Conservation (phyloP, 2,888 invertebrate species). For the Drosophila neotestacea region DNA sequence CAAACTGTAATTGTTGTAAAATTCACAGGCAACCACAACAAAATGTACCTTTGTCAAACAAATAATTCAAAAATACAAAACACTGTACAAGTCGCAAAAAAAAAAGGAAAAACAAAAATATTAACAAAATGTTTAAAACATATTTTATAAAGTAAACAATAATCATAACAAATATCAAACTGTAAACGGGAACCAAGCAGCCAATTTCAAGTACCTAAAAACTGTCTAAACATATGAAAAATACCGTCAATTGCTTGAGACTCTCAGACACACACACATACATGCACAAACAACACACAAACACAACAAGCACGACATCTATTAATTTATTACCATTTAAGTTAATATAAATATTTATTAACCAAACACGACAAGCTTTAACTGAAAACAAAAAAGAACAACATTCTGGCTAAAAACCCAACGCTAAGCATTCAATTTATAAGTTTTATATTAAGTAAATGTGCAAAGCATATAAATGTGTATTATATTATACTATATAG, state of each 20-base stretch:
- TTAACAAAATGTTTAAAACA: conserved; percentile 47
- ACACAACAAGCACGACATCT: conserved; percentile 31
- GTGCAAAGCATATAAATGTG: conserved; percentile 67
- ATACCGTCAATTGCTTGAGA: conserved; percentile 58
- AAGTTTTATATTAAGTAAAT: conserved; percentile 69
- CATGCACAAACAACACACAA: conserved; percentile 6
- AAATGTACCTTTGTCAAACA: conserved; percentile 51
- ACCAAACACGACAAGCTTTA: conserved; percentile 70
- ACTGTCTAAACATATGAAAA: conserved; percentile 55
- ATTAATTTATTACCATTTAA: conserved; percentile 55
- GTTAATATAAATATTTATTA: conserved; percentile 56
- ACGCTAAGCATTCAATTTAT: conserved; percentile 71
- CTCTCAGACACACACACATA: conserved; percentile 25
- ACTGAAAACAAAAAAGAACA: conserved; percentile 39
- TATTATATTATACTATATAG: conserved; percentile 37
- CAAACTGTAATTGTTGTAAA: conserved; percentile 29
- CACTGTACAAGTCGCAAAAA: conserved; percentile 12
- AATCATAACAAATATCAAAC: conserved; percentile 53
- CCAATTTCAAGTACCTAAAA: conserved; percentile 76
- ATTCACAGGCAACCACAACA: conserved; percentile 31
- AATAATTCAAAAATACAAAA: conserved; percentile 29
- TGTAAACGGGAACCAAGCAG: conserved; percentile 74
- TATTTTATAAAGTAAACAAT: conserved; percentile 39
- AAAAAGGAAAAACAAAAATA: conserved; percentile 30
- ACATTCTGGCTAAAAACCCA: conserved; percentile 66